Evolutionary conservation across 2,113 vertebrate species (phyloP).

Genomic region (Dipodomys ordii): DNA sequence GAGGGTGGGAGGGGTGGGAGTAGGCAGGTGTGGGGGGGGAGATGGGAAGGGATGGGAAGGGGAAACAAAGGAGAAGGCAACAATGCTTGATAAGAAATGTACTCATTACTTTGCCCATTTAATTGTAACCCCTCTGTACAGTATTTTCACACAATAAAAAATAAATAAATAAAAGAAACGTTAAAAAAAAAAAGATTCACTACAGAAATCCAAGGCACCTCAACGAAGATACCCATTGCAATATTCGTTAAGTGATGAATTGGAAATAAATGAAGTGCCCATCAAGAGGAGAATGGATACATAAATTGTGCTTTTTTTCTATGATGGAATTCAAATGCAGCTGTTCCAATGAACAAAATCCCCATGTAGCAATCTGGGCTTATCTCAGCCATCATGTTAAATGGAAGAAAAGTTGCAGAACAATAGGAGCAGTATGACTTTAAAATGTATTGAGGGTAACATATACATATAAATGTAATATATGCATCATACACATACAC

Average conservation of each 20-base stretch:
- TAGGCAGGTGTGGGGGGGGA: too few relatives aligned
- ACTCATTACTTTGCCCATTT: too few relatives aligned
- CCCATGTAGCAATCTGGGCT: not conserved
- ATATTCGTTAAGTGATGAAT: not conserved
- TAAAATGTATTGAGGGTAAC: not conserved
- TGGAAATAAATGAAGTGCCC: not conserved
- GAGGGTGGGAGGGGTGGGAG: too few relatives aligned
- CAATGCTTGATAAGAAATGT: too few relatives aligned
- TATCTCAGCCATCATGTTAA: conserved; percentile 3
- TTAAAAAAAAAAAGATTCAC: not conserved
- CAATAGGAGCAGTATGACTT: not conserved
- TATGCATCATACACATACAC: too few relatives aligned
- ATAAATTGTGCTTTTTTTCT: not conserved
- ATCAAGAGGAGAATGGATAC: not conserved
- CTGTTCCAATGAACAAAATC: conserved; percentile 21
- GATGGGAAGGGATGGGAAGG: too few relatives aligned
- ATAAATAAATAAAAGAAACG: too few relatives aligned
- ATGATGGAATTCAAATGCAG: conserved; percentile 10
- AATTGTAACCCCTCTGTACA: too few relatives aligned
- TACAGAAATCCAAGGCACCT: not conserved
- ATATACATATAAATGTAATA: not conserved
- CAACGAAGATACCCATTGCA: not conserved
- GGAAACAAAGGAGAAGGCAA: too few relatives aligned
- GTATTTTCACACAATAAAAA: too few relatives aligned
- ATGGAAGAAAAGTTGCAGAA: not conserved